Conservation (phyloP, 2,888 invertebrate genomes). For the Acanthosepion pharaonis region DNA sequence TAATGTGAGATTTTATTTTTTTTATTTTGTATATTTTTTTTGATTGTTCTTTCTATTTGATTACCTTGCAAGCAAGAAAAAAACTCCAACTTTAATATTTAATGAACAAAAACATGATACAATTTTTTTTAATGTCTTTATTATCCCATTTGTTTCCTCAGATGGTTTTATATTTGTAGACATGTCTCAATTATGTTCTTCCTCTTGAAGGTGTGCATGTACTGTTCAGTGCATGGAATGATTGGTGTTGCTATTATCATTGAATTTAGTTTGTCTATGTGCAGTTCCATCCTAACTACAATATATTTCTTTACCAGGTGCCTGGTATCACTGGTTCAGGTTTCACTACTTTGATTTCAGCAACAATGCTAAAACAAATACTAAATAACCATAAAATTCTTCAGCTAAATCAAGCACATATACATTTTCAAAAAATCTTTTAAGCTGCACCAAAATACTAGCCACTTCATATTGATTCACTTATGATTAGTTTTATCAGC, state of each 20-base stretch:
- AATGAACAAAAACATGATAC: neutral
- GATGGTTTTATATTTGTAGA: neutral
- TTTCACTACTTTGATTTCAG: neutral
- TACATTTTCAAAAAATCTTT: neutral
- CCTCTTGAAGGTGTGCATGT: neutral
- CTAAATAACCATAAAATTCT: neutral
- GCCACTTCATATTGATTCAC: neutral
- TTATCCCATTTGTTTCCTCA: neutral
- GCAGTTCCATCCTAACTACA: neutral
- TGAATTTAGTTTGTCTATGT: neutral
- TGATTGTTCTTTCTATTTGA: neutral
- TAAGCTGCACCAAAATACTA: neutral
- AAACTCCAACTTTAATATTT: neutral
- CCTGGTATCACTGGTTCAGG: neutral
- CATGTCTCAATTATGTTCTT: neutral
- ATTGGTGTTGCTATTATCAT: neutral
- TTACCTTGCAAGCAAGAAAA: neutral
- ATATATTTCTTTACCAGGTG: conserved; percentile 10
- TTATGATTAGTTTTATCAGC: neutral
- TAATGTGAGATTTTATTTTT: neutral
- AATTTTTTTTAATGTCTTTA: neutral
- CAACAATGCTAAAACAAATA: neutral
- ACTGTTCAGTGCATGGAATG: neutral
- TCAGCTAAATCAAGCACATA: neutral
- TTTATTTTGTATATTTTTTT: neutral